Evolutionary conservation across 1,140 invertebrate genomes (phyloP).

Genomic region (Wasmannia auropunctata): DNA sequence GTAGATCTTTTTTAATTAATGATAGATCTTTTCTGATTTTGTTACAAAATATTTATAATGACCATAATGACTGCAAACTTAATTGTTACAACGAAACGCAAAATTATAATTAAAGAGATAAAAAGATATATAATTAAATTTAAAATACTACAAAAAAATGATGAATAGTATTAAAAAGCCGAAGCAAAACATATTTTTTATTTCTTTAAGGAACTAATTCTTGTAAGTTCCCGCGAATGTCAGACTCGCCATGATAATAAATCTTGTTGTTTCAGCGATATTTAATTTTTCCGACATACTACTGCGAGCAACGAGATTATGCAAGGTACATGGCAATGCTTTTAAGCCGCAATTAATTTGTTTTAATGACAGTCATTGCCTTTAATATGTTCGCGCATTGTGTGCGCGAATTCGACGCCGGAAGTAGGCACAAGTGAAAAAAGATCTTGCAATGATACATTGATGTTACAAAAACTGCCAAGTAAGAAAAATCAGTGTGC

Average conservation of each 20-base stretch:
- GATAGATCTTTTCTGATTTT: not conserved
- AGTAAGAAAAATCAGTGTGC: not conserved
- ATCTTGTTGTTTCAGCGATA: constrained; percentile 22
- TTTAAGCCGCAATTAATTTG: not conserved
- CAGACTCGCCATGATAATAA: not conserved
- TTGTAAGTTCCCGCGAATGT: not conserved
- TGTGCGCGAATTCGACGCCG: not conserved
- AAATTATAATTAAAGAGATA: too few relatives aligned
- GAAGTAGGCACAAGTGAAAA: not conserved
- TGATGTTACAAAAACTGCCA: not conserved
- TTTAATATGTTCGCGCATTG: not conserved
- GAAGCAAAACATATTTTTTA: not conserved
- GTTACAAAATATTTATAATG: not conserved
- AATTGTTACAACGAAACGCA: too few relatives aligned
- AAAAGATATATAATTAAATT: not conserved
- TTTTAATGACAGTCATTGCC: not conserved
- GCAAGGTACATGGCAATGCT: not conserved
- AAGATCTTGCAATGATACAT: not conserved
- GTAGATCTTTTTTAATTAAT: not conserved
- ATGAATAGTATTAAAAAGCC: not conserved
- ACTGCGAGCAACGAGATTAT: not conserved
- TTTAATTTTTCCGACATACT: not conserved
- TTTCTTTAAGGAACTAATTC: not conserved
- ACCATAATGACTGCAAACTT: too few relatives aligned
- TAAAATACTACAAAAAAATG: not conserved